Conservation (phyloP, 2,113 vertebrate genomes). For the Zapornia atra region DNA sequence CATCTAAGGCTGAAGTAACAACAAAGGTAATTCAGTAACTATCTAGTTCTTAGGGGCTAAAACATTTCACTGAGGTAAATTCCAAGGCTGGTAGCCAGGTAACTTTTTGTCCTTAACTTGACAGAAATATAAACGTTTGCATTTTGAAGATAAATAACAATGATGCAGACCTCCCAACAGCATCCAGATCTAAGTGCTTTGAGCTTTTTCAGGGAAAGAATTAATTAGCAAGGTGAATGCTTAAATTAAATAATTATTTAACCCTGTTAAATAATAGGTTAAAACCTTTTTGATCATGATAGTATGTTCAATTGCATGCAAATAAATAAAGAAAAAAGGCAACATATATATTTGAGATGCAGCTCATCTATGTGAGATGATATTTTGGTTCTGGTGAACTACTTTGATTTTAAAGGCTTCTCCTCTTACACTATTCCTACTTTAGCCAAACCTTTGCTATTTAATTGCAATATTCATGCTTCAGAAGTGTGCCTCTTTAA, state of each 20-base stretch:
- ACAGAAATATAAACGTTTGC: not conserved
- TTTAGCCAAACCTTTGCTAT: not conserved
- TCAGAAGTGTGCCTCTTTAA: not conserved
- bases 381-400: not conserved
- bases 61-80: not conserved
- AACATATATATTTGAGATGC: not conserved
- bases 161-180: not conserved
- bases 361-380: not conserved
- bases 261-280: not conserved
- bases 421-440: not conserved
- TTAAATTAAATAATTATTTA: no score
- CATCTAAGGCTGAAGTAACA: not conserved
- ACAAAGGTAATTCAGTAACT: not conserved
- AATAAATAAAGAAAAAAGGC: not conserved
- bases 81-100: not conserved
- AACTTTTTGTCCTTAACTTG: not conserved
- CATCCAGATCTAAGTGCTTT: not conserved
- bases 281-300: not conserved
- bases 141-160: not conserved
- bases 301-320: not conserved
- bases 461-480: slow-evolving; percentile 11
- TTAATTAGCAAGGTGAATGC: not conserved
- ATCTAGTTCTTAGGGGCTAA: not conserved
- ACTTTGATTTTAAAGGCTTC: not conserved
- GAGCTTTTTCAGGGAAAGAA: not conserved